phyloP scores from a whole-genome alignment of 1,140 invertebrate species.

The Macrobrachium nipponense region DNA sequence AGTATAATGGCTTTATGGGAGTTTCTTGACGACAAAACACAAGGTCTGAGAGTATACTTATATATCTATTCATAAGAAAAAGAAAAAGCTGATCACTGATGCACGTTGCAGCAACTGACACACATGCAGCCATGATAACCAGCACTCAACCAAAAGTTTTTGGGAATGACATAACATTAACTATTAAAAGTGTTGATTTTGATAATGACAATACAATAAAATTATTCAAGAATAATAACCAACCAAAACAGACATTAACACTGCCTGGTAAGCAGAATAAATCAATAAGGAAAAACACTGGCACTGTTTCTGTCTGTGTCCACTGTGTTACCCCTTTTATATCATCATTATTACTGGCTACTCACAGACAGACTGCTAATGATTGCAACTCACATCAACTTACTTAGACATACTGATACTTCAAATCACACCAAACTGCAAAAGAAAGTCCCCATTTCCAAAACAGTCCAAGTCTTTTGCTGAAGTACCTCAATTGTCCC shows the following conservation, averaged over 20 bases:
- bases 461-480: too few species aligned
- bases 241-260: conserved; percentile 61
- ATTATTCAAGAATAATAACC: conserved; percentile 59
- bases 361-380: neutral
- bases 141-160: conserved; percentile 48
- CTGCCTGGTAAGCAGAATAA: conserved; percentile 62
- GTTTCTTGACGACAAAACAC: conserved; percentile 32
- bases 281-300: conserved; percentile 60
- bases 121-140: conserved; percentile 60
- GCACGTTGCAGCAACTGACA: conserved; percentile 59
- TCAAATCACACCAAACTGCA: too few species aligned
- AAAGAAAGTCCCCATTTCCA: too few species aligned
- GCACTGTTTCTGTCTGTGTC: conserved; percentile 51
- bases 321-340: conserved; percentile 49
- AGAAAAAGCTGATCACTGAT: conserved; percentile 41
- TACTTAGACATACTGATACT: too few species aligned
- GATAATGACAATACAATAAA: conserved; percentile 57
- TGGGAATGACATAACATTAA: conserved; percentile 52
- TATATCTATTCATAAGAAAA: neutral
- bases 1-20: conserved; percentile 24
- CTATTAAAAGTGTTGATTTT: conserved; percentile 46
- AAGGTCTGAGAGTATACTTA: conserved; percentile 35
- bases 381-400: too few species aligned
- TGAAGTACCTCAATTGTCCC: too few species aligned
- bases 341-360: neutral